Base-by-base conservation (phyloP, 2,888 invertebrate genomes). In the Melieria picta region DNA sequence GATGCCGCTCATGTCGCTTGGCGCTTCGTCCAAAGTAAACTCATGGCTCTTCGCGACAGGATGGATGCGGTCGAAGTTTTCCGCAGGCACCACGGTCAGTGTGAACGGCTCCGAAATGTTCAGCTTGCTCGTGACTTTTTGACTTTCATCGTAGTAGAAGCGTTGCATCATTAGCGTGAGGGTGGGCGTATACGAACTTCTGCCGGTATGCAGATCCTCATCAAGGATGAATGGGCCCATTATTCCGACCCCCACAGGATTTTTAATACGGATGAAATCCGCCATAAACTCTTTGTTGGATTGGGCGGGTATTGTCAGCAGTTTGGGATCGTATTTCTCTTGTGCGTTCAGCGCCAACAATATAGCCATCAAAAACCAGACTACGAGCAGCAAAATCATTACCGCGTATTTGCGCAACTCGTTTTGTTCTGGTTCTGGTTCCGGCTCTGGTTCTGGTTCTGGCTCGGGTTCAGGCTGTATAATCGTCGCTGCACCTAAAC, bases 381-480 rank as follows among this genome's bases (percentile, higher is more conserved):
- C 88, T 0, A 86, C 84, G 1, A 90, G 84, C 0, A 93, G 86
- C 0, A 90, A 72, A 0, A 85, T 80, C 78, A 91, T 88, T 76
- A 81, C 83, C 4, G 74, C 7, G 9, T 62, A 64, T 11, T 13
- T n/a, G 3, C n/a, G 30, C 16, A 42, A 46, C 10, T 46, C 47
- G 13, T 13, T 66, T 7, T 7, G 16, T 30, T 50, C 47, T 1
- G 62, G n/a, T 1, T n/a, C 11, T 5, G 50, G 55, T 5, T 46
- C 3, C n/a, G 43, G 9, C 16, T 62, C 47, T 3, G 55, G 5
- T 5, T 45, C 7, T 13, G 5, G n/a, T 55, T 69, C 74, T 43
- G 30, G 57, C 4, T 67, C 56, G 5, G 52, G 7, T 10, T 16
- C 16, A 7, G 65, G 67, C 9, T 64, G 56, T 52, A 72, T 7